These are phyloP conservation scores for Scortum barcoo DNA, from an alignment of 2,113 vertebrate species.

Conservation along the genomic window DNA sequence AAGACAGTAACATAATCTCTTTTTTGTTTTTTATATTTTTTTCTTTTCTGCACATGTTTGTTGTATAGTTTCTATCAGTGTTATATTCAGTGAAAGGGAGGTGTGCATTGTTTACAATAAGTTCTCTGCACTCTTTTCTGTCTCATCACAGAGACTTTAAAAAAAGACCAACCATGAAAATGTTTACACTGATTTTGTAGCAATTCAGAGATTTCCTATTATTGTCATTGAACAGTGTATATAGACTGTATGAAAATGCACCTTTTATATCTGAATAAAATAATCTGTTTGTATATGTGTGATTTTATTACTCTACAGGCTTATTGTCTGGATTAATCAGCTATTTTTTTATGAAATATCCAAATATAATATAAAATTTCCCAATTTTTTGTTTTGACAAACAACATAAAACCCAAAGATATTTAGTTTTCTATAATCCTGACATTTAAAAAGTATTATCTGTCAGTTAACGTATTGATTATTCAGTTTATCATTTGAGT, in stretches of 20 bases:
- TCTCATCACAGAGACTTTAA: conserved; percentile 46
- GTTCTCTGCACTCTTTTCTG: conserved; percentile 62
- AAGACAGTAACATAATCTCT: conserved; percentile 38
- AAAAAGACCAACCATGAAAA: conserved; percentile 64
- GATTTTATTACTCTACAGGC: neutral
- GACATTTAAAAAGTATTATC: neutral
- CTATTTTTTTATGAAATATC: neutral
- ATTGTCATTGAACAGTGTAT: conserved; percentile 61
- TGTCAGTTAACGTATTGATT: neutral
- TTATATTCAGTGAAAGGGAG: conserved; percentile 48
- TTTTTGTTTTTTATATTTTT: conserved; percentile 19
- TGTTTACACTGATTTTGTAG: conserved; percentile 80
- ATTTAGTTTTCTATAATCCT: neutral
- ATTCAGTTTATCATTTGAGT: neutral
- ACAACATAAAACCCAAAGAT: neutral
- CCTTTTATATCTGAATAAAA: conserved; percentile 77
- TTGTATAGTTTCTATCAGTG: conserved; percentile 56
- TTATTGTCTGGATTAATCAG: neutral
- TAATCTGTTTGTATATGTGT: conserved; percentile 25
- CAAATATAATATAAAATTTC: too few species aligned
- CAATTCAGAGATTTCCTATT: conserved; percentile 64
- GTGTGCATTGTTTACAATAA: conserved; percentile 72
- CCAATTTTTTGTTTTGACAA: neutral
- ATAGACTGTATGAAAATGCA: conserved; percentile 64
- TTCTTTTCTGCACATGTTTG: conserved; percentile 28